Conservation (phyloP, 2,113 vertebrate species). For the Psilopsiagon aurifrons region DNA sequence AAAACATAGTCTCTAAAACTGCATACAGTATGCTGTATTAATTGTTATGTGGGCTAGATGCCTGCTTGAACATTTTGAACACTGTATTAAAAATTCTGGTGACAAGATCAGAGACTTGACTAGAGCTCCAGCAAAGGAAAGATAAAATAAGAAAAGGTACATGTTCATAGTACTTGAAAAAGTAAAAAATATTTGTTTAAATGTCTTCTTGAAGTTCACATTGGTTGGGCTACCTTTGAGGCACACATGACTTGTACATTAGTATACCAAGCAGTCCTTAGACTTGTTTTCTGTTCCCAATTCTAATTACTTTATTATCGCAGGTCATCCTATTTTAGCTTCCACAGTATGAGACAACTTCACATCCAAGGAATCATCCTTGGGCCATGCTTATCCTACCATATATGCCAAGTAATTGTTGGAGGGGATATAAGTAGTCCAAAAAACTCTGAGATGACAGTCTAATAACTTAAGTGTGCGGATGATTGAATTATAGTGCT, state of each 20-base stretch:
- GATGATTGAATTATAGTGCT: neutral
- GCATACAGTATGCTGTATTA: neutral
- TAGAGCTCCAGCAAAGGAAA: neutral
- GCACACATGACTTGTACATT: neutral
- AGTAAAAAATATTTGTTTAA: neutral
- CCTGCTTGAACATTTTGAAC: neutral
- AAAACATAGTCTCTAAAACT: neutral
- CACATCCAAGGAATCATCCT: neutral
- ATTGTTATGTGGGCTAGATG: neutral
- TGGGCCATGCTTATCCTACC: neutral
- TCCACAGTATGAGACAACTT: neutral
- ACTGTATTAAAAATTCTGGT: neutral
- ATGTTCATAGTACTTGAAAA: neutral
- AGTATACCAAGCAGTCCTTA: neutral
- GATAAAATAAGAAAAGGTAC: neutral
- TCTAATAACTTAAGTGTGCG: neutral
- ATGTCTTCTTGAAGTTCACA: neutral
- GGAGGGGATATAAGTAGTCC: neutral
- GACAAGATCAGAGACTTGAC: neutral
- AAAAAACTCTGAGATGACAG: neutral
- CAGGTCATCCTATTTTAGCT: neutral
- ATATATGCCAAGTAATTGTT: neutral
- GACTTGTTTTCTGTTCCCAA: neutral
- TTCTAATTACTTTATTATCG: neutral
- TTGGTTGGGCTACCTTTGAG: neutral